Evolutionary conservation across 2,797 vertebrate genomes (phyloP).

Genomic region (Ceyx erithaca): DNA sequence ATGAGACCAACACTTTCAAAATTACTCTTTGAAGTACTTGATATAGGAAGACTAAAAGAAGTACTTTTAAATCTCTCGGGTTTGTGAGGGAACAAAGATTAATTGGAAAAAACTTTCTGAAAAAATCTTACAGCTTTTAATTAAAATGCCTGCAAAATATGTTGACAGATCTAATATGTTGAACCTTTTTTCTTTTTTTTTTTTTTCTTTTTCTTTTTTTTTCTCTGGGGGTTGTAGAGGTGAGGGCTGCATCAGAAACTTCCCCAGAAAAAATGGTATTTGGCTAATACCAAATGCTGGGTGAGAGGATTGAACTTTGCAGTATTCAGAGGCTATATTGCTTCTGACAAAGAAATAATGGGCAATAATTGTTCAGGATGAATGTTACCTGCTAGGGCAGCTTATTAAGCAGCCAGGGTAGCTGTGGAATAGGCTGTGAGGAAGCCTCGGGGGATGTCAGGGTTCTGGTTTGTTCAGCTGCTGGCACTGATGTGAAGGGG

Average conservation of each 20-base stretch:
- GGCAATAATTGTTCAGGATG: background rate
- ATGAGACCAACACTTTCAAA: background rate
- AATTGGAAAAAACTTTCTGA: background rate
- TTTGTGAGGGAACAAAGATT: background rate
- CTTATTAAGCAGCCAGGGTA: background rate
- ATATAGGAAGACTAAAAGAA: background rate
- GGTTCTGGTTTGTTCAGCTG: constrained; percentile 16
- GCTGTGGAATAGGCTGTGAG: background rate
- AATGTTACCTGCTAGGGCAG: constrained; percentile 30
- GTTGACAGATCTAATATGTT: background rate
- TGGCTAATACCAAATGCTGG: background rate
- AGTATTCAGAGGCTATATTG: background rate
- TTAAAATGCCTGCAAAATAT: background rate
- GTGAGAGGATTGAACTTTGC: constrained; percentile 7
- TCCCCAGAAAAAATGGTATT: background rate
- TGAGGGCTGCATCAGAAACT: background rate
- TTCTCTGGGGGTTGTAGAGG: background rate
- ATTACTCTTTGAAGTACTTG: background rate
- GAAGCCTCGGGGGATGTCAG: background rate
- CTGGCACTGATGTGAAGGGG: background rate
- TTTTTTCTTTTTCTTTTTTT: background rate
- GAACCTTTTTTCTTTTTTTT: background rate
- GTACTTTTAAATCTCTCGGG: background rate
- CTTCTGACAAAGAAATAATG: background rate
- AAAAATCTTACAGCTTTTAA: background rate